A percentile compares a stretch with the other conserved stretches of the same genome.
These are phyloP conservation scores for Cheilosia impressa DNA, from an alignment of 2,888 invertebrate genomes.

Conservation along the genomic window DNA sequence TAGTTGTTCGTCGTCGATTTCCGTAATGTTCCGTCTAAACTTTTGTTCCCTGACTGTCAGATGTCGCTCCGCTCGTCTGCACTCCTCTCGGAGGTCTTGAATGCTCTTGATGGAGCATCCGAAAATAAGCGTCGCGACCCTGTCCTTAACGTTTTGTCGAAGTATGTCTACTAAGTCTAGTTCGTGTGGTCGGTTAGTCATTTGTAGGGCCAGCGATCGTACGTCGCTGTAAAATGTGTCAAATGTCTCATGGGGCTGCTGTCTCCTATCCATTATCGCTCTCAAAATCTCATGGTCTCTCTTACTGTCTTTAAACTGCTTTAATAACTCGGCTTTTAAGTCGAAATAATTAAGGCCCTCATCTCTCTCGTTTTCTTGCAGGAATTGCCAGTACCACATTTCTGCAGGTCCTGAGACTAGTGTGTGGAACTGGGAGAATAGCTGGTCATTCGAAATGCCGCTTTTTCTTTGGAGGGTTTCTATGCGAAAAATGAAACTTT, in stretches of 20 bases:
- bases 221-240: not conserved
- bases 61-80: too few species aligned
- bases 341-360: not conserved
- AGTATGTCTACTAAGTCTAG: not conserved
- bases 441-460: not conserved
- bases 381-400: conserved; percentile 11
- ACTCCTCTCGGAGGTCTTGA: not conserved
- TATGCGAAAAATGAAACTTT: conserved; percentile 8
- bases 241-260: not conserved
- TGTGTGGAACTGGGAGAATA: conserved; percentile 3
- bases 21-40: too few species aligned
- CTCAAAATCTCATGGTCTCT: not conserved
- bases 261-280: not conserved
- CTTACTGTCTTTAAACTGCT: not conserved
- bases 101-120: not conserved
- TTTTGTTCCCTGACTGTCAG: too few species aligned
- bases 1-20: too few species aligned
- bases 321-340: not conserved
- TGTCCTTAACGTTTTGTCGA: not conserved
- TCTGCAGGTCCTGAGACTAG: conserved; percentile 3
- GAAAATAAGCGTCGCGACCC: not conserved
- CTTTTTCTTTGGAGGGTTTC: conserved; percentile 6
- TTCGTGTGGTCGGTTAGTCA: not conserved
- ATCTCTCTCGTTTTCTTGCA: not conserved
- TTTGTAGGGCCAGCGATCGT: not conserved